Percentiles rank a stretch among this genome's conserved stretches.
Conservation (phyloP, 2,113 vertebrate genomes). For the Australoheros scitulus region DNA sequence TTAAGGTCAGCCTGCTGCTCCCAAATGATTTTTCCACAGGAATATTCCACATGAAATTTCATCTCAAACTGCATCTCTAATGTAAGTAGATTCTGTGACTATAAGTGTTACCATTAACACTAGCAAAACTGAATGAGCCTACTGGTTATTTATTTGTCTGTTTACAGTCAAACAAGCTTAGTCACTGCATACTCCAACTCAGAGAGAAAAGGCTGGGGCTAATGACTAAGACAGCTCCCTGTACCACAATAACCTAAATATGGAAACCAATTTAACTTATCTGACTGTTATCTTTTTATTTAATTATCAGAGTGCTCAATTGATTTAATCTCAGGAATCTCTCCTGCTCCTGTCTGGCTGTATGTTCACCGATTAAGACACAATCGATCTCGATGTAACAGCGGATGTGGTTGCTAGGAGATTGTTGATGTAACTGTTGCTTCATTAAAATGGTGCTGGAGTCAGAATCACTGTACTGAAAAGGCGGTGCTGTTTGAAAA, state of each 20-base stretch:
- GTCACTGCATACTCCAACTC: conserved; percentile 28
- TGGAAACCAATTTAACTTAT: conserved; percentile 48
- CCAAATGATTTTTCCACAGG: background rate
- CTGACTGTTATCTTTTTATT: conserved; percentile 35
- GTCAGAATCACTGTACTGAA: background rate
- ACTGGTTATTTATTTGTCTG: conserved; percentile 10
- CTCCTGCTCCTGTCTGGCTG: background rate
- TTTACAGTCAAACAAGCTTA: conserved; percentile 32
- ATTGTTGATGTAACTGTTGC: conserved; percentile 5
- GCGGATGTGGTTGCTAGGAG: conserved; percentile 29
- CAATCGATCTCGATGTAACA: conserved; percentile 2
- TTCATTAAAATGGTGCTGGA: conserved; percentile 27
- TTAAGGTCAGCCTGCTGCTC: background rate
- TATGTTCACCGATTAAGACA: conserved; percentile 13
- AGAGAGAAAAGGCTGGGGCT: conserved; percentile 17
- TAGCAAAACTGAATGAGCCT: background rate
- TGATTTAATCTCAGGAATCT: conserved; percentile 37
- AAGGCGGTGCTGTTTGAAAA: conserved; percentile 3
- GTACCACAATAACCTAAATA: conserved; percentile 52
- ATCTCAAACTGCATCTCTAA: background rate
- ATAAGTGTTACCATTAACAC: background rate
- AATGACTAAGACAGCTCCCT: conserved; percentile 43
- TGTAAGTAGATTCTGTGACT: background rate
- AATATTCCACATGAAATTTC: background rate
- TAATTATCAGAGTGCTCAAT: conserved; percentile 35